Evolutionary conservation across 2,888 invertebrate genomes (phyloP), one percentile per base, ranked within the genome.

Genomic region (Euphydryas editha): DNA sequence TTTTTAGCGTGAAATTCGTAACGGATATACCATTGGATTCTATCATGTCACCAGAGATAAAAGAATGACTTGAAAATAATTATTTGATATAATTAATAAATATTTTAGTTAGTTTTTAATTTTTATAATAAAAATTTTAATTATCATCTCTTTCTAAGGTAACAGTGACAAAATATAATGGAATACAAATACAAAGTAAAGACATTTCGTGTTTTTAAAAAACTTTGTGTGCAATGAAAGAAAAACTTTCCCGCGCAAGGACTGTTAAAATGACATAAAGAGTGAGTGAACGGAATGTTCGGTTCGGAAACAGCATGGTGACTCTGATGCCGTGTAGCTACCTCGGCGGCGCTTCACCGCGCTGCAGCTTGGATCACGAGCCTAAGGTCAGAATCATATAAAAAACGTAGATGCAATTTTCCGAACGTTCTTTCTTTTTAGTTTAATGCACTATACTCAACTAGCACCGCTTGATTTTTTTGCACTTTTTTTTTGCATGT

Each of bases 321-420:
- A 94, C 94, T 80, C 93, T 94, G 91, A 94, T 94, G 94, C 94
- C 94, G 87, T 94, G 94, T 88, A 94, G 93, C 87, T 94, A 94
- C 90, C 89, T 94, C 82, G 94, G 94, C 84, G 90, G 93, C 73
- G 90, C 92, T 78, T 92, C 93, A 75, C 90, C 94, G 81, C 88
- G 90, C 80, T 91, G 92, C 92, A 88, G 86, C 78, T 80, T 92
- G 87, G 92, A 92, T 75, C 90, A 90, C 85, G 92, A 92, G 78
- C 90, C 92, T 71, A 92, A 92, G 92, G 92, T 92, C 82, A 91
- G 90, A 81, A 78, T 62, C 15, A 51, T 24, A 51, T 24, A 13
- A 24, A 62, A 58, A 15, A 62, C 49, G 20, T 56, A 55, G 62
- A 55, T 63, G 72, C 72, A 51, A 73, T 69, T 65, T 63, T 37